Evolutionary conservation across 2,888 invertebrate species (phyloP), one percentile per base, ranked within the genome.

Genomic region (Pterostichus niger): DNA sequence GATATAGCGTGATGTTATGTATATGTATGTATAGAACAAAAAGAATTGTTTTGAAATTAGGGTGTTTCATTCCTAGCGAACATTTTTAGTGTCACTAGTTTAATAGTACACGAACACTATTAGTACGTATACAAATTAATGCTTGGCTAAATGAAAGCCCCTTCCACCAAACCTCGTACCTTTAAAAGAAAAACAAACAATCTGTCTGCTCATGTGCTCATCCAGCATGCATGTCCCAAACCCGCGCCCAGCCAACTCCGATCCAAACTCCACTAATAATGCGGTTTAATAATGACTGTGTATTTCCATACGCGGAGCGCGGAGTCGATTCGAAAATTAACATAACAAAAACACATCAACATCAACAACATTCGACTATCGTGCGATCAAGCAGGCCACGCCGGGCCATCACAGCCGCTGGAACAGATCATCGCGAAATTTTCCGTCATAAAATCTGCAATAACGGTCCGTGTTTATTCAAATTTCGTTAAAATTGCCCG

Each of bases 291-390:
- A 61, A 33, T 13, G n/a, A 35, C 35, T 64, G 64, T 64, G 33
- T 31, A 59, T 59, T 59, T 24, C 24, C 59, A 59, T 31, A n/a
- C 17, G 17, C 10, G 9, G 40, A 40, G 40, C 49, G 49, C 49
- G 49, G 49, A 49, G n/a, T 49, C 49, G 59, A 31, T 31, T 11
- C 59, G 59, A 59, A 49, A 49, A 64, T 64, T 64, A 64, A 35
- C 64, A 64, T 64, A 35, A 64, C 35, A 64, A 64, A 64, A 64
- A 64, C 33, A 35, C 33, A 61, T 61, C 33, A 33, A 64, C 33
- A 33, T 61, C 33, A 33, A 64, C 33, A 33, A n/a, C 33, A n/a
- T n/a, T 59, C 6, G 10, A 59, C 24, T 31, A 64, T 64, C 64
- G 13, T 13, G 35, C 33, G 64, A 64, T 64, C 64, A 64, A 64